phyloP scores from a whole-genome alignment of 2,113 vertebrate species.

The Anolis sagrei region DNA sequence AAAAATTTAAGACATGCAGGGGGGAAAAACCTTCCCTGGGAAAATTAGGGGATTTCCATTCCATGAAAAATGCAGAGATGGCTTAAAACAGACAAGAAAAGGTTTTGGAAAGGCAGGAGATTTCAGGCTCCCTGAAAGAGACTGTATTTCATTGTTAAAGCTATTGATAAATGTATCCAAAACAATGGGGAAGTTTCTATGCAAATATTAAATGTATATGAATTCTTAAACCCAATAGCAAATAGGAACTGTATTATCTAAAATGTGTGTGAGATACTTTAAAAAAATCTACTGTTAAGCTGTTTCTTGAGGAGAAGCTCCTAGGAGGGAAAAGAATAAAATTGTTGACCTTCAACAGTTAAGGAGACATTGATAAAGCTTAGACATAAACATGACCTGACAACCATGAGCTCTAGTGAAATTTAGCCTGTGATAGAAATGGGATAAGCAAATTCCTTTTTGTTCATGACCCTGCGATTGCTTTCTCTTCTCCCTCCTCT shows the following conservation, averaged over 20 bases:
- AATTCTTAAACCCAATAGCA: conserved; percentile 9
- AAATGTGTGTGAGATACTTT: not conserved
- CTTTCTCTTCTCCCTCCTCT: conserved; percentile 58
- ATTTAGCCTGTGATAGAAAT: conserved; percentile 68
- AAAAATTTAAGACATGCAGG: conserved; percentile 59
- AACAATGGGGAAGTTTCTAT: conserved; percentile 16
- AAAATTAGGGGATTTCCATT: conserved; percentile 77
- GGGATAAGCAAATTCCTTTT: conserved; percentile 75
- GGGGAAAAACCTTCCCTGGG: conserved; percentile 62
- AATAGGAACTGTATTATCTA: not conserved
- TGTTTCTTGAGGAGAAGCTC: conserved; percentile 65
- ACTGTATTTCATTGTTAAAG: conserved; percentile 65
- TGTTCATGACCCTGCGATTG: conserved; percentile 63
- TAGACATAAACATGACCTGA: conserved; percentile 66
- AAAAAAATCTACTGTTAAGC: conserved; percentile 51
- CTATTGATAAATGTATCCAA: conserved; percentile 67
- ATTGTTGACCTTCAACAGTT: conserved; percentile 72
- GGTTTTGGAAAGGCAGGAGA: conserved; percentile 71
- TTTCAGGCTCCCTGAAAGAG: conserved; percentile 59
- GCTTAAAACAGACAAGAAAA: conserved; percentile 72
- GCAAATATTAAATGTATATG: conserved; percentile 2
- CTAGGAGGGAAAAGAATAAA: conserved; percentile 71
- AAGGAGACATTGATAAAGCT: conserved; percentile 65
- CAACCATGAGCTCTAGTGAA: conserved; percentile 69
- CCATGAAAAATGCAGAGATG: conserved; percentile 62